Conservation (phyloP, 2,113 vertebrate genomes). For the Pterocles gutturalis region DNA sequence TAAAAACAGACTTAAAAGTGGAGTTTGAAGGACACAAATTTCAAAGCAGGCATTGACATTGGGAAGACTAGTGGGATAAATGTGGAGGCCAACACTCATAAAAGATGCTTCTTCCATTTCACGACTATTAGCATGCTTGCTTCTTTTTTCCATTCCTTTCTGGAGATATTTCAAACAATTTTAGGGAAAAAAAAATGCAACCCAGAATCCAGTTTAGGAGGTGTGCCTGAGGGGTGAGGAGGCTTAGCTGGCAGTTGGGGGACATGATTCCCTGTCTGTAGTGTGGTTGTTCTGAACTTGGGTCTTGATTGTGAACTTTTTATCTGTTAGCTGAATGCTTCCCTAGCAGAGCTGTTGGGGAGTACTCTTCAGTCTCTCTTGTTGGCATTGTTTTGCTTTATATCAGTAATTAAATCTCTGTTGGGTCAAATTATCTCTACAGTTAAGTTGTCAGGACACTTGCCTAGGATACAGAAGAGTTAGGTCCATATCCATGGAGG, state of each 20-base stretch:
- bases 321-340: neutral
- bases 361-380: neutral
- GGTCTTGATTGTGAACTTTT: neutral
- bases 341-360: neutral
- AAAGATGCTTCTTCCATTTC: neutral
- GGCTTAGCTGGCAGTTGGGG: neutral
- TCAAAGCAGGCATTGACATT: neutral
- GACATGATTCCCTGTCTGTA: neutral
- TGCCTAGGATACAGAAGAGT: neutral
- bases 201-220: neutral
- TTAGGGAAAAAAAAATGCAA: neutral
- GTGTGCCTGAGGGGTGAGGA: neutral
- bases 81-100: neutral
- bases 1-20: neutral
- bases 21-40: neutral
- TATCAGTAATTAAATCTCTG: slow-evolving; percentile 53
- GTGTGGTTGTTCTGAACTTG: neutral
- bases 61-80: neutral
- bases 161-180: neutral
- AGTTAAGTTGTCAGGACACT: slow-evolving; percentile 6
- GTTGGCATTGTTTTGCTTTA: slow-evolving; percentile 36
- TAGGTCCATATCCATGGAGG: neutral
- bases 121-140: neutral
- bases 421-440: slow-evolving; percentile 25
- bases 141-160: neutral